Conservation (phyloP, 2,113 vertebrate species). For the Callospermophilus lateralis region DNA sequence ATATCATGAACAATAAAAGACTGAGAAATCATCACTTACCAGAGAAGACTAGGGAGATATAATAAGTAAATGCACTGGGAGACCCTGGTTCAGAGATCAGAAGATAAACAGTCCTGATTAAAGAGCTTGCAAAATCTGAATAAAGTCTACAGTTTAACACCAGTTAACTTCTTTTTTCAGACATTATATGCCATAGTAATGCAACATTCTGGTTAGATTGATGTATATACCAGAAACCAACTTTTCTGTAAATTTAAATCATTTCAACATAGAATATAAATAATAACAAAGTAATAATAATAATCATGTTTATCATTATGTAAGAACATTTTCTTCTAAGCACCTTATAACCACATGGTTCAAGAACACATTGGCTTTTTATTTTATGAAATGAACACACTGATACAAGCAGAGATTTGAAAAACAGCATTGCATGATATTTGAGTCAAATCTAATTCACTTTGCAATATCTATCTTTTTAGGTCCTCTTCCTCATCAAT, state of each 20-base stretch:
- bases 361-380: neutral
- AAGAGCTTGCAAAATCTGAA: neutral
- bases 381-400: neutral
- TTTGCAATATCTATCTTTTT: neutral
- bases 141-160: neutral
- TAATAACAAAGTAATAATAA: neutral
- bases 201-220: neutral
- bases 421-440: neutral
- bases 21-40: neutral
- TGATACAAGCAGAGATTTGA: neutral
- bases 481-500: neutral
- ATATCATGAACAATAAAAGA: neutral
- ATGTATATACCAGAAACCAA: neutral
- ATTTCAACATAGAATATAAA: neutral
- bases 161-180: neutral
- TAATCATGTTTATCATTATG: neutral
- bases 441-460: neutral
- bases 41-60: too few relatives aligned
- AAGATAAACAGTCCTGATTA: neutral
- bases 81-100: too few relatives aligned
- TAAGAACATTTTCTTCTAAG: neutral
- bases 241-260: neutral
- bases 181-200: neutral
- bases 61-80: neutral
- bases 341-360: neutral